phyloP scores from a whole-genome alignment of 2,113 vertebrate genomes.

The Sitta europaea region DNA sequence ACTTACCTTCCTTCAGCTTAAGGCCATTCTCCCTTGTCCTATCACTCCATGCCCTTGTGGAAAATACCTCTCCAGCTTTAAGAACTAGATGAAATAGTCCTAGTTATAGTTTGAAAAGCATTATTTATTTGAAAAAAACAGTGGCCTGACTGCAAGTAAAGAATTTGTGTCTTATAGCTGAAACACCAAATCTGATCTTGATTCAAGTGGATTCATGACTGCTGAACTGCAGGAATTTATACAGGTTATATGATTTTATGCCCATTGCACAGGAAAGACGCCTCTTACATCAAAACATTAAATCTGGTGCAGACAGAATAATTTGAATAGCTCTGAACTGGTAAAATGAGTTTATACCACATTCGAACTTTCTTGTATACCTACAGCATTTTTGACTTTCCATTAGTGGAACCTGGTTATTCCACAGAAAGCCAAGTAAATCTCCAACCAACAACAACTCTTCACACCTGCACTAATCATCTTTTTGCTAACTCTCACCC shows the following conservation, averaged over 20 bases:
- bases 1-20: background rate
- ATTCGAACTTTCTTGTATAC: background rate
- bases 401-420: background rate
- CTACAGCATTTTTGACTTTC: background rate
- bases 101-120: background rate
- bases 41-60: background rate
- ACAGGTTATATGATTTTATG: background rate
- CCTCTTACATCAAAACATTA: background rate
- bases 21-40: background rate
- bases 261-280: background rate
- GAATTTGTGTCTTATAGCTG: background rate
- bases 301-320: background rate
- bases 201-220: background rate
- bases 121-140: background rate
- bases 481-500: background rate
- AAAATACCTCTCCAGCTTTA: background rate
- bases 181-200: background rate
- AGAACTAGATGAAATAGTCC: background rate
- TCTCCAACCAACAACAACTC: background rate
- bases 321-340: background rate
- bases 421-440: background rate
- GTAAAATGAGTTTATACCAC: background rate
- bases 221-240: background rate
- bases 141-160: background rate
- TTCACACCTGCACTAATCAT: background rate